These are phyloP conservation scores for Campoplex capitator DNA, from an alignment of 2,888 invertebrate species.

Conservation along the genomic window DNA sequence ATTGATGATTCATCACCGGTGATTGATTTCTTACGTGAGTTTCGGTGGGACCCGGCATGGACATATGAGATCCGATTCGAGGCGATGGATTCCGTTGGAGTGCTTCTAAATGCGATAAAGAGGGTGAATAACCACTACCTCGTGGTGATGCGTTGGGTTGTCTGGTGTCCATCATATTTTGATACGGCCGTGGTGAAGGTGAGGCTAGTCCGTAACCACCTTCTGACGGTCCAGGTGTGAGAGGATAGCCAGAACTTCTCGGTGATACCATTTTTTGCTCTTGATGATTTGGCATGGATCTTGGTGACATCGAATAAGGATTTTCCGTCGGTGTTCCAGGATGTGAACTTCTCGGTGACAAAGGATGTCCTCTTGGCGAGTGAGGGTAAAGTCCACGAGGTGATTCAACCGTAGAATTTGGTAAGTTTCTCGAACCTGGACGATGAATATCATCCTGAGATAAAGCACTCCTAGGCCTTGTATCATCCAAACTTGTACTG, in stretches of 20 bases:
- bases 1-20: constrained; percentile 70
- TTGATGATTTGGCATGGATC: constrained; percentile 76
- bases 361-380: constrained; percentile 78
- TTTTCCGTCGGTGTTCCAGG: constrained; percentile 76
- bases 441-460: constrained; percentile 81
- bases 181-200: constrained; percentile 75
- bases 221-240: constrained; percentile 70
- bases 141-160: constrained; percentile 76
- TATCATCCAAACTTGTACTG: constrained; percentile 87
- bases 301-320: constrained; percentile 76
- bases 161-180: constrained; percentile 75
- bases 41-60: constrained; percentile 64
- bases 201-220: constrained; percentile 76
- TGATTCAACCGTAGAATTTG: constrained; percentile 78
- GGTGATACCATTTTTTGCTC: constrained; percentile 80
- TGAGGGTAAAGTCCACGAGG: constrained; percentile 76
- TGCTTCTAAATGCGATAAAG: constrained; percentile 74
- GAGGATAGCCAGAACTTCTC: constrained; percentile 78
- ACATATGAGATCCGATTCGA: constrained; percentile 69
- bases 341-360: constrained; percentile 81
- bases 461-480: constrained; percentile 79
- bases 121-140: constrained; percentile 71
- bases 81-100: constrained; percentile 73
- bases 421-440: constrained; percentile 80
- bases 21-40: constrained; percentile 72